phyloP scores from a whole-genome alignment of 2,797 vertebrate genomes.

The Rhyacichthys aspro region DNA sequence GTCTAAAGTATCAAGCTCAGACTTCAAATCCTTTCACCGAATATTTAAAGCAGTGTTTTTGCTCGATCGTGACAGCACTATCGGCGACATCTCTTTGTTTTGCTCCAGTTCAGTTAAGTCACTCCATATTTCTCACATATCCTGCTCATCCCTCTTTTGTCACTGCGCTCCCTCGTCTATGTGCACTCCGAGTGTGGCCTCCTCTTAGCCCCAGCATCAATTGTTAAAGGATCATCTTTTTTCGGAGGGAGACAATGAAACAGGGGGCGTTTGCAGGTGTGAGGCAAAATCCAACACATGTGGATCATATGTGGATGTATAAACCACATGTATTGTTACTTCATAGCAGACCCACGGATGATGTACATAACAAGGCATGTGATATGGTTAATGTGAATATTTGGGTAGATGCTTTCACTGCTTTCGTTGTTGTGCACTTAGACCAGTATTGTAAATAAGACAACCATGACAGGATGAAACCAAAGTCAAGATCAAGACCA shows the following conservation, averaged over 20 bases:
- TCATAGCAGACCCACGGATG: no score
- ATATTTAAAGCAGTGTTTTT: constrained; percentile 41
- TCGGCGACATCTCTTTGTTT: constrained; percentile 43
- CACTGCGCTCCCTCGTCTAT: constrained; percentile 17
- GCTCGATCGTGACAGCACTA: constrained; percentile 23
- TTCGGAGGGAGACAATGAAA: constrained; percentile 18
- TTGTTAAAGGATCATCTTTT: constrained; percentile 45
- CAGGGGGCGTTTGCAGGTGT: constrained; percentile 33
- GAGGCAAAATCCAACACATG: constrained; percentile 13
- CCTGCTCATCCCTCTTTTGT: constrained; percentile 21
- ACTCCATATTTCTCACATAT: constrained; percentile 27
- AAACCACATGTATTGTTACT: background rate
- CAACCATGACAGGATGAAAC: no score
- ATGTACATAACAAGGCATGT: no score
- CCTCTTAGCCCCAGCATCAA: constrained; percentile 42
- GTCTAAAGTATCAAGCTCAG: background rate
- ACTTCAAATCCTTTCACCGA: constrained; percentile 14
- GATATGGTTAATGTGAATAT: no score
- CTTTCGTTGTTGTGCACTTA: no score
- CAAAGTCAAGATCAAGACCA: no score
- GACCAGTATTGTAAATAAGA: no score
- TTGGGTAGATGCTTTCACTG: no score
- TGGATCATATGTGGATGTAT: background rate
- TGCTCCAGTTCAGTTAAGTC: constrained; percentile 32
- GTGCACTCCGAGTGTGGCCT: constrained; percentile 35